A percentile compares a stretch with the other conserved stretches of the same genome.
These are phyloP conservation scores for Thymelicus sylvestris DNA, from an alignment of 2,888 invertebrate species.

Conservation along the genomic window DNA sequence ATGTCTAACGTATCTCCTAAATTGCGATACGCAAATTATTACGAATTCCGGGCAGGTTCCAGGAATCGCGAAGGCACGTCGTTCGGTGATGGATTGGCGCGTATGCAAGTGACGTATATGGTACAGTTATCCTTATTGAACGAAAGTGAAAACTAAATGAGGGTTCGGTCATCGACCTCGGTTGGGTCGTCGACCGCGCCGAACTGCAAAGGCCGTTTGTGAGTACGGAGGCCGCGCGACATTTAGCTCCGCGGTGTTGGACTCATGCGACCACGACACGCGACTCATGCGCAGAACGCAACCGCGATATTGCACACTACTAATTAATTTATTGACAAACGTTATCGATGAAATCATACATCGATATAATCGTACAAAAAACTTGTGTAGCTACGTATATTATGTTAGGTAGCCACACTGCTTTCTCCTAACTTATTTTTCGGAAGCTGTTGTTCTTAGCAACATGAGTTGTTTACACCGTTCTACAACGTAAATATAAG, in stretches of 20 bases:
- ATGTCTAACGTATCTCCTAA: conserved; percentile 23
- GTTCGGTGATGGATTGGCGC: conserved; percentile 52
- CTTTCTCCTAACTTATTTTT: not conserved
- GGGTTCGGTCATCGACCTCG: conserved; percentile 77
- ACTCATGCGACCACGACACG: conserved; percentile 54
- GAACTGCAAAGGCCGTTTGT: conserved; percentile 84
- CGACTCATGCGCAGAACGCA: conserved; percentile 44
- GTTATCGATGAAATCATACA: too few relatives aligned
- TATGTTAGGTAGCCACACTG: not conserved
- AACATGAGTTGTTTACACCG: not conserved
- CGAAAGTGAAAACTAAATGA: conserved; percentile 84
- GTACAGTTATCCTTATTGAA: conserved; percentile 84
- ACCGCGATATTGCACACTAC: conserved; percentile 58
- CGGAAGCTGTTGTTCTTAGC: not conserved
- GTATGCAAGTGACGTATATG: conserved; percentile 53
- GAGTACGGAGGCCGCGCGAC: conserved; percentile 82
- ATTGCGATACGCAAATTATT: conserved; percentile 43
- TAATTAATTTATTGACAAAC: conserved; percentile 35
- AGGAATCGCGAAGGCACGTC: conserved; percentile 58
- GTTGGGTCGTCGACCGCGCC: conserved; percentile 80
- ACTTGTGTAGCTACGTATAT: not conserved
- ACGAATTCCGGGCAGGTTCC: conserved; percentile 63
- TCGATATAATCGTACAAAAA: not conserved
- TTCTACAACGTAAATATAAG: not conserved
- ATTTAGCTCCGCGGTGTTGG: conserved; percentile 66